These are phyloP conservation scores for Lanius ludovicianus DNA, from an alignment of 2,113 vertebrate genomes.

Conservation along the genomic window DNA sequence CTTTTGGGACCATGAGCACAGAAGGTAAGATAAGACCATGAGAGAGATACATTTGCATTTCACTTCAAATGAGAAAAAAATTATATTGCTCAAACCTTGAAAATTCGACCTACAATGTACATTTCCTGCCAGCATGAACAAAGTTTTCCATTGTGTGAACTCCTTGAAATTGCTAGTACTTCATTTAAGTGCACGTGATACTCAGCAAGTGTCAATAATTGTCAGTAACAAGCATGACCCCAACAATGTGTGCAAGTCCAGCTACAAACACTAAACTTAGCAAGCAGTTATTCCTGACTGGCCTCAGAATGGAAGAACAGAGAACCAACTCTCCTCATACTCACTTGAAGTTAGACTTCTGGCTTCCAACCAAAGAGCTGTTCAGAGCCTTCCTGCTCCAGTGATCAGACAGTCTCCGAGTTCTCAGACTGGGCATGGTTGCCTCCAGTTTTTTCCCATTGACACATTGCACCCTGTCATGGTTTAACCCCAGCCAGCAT, in stretches of 20 bases:
- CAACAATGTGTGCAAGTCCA: not conserved
- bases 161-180: not conserved
- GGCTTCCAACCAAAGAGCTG: not conserved
- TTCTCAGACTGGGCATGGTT: not conserved
- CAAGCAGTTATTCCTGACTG: not conserved
- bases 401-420: not conserved
- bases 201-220: not conserved
- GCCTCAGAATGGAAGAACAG: not conserved
- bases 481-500: not conserved
- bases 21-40: not conserved
- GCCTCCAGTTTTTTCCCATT: not conserved
- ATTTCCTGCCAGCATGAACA: not conserved
- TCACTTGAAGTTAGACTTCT: not conserved
- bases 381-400: constrained; percentile 4
- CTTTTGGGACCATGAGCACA: not conserved
- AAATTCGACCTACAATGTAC: not conserved
- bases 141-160: not conserved
- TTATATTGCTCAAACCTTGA: not conserved
- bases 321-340: not conserved
- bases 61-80: not conserved
- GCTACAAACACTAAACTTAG: not conserved
- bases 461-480: rapidly evolving
- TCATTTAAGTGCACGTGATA: not conserved
- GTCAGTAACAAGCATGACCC: not conserved
- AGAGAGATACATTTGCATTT: not conserved